Base-by-base conservation (phyloP, 37 sponge, comb jelly and placozoan genomes). In the Hormiphora californensis region DNA sequence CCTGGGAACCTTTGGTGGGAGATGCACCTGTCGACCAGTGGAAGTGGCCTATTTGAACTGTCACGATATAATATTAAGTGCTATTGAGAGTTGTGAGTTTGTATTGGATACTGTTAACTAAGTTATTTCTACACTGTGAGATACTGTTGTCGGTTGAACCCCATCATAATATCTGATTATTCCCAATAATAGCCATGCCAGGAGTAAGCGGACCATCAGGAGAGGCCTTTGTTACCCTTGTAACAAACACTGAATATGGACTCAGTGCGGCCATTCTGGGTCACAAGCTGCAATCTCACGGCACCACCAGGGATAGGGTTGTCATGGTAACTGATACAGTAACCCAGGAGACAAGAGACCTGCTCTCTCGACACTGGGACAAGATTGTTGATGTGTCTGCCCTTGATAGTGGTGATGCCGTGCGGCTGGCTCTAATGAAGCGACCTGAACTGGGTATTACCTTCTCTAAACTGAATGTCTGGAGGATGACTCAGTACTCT, bases 391-490 rank as follows among this genome's bases (percentile, higher is more conserved):
- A 90, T 8, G 90, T 98, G 11, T 90, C 88, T 22, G 87, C 88
- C 36, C 63, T 98, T 86, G 89, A 93, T 86, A 95, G 94, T 37
- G 69, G 86, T 27, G 94, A 98, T 36, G 35, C 44, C 5, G 92
- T 91, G 32, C 88, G 89, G 32, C 91, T 98, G 1, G 88, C 89
- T 11, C 90, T 98, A 5, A 86, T 98, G 0, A 38, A 88, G 3
- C 89, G 99, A 39, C 99, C 99, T 7, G 99, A 98, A 63, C 92
- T 98, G 0, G 99, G 99, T 38, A 91, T 98, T 22, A 98, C 99
- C 31, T 94, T 95, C 86, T 89, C 99, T 22, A 98, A 98, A 73
- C 63, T 98, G 61, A 90, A 95, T 27, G 93, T 92, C 28, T 98
- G 99, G 99, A 87, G 86, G 44, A 88, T 98, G 63, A 87, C 59